Conservation (phyloP, 2,797 vertebrate species). For the Esox lucius region DNA sequence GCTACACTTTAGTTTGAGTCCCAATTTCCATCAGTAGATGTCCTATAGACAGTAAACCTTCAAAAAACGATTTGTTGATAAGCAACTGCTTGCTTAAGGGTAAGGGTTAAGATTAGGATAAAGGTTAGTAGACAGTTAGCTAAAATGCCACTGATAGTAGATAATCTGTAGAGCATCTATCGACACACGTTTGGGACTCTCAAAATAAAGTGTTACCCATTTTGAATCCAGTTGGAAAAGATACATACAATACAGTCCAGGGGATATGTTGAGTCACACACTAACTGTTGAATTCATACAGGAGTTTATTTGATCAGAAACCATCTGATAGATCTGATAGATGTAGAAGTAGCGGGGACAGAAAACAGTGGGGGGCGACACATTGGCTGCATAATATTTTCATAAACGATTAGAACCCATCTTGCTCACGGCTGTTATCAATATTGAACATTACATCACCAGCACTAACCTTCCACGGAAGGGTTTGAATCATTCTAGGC, state of each 20-base stretch:
- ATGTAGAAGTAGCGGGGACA: slow-evolving; percentile 41
- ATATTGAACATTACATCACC: slow-evolving; percentile 76
- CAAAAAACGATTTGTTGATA: too few relatives aligned
- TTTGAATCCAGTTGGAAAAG: not conserved
- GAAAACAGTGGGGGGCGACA: slow-evolving; percentile 34
- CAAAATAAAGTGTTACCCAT: not conserved
- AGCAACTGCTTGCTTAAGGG: too few relatives aligned
- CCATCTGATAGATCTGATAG: slow-evolving; percentile 55
- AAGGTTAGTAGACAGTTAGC: too few relatives aligned
- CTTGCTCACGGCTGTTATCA: slow-evolving; percentile 70
- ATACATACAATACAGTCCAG: not conserved
- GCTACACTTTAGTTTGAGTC: too few relatives aligned
- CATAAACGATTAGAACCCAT: slow-evolving; percentile 71
- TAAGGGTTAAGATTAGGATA: too few relatives aligned
- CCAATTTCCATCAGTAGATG: too few relatives aligned
- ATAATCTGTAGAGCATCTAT: too few relatives aligned
- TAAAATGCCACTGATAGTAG: too few relatives aligned
- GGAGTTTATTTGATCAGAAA: slow-evolving; percentile 47
- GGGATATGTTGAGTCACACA: not conserved
- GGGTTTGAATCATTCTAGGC: slow-evolving; percentile 36
- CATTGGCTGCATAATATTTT: slow-evolving; percentile 63
- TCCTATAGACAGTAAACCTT: too few relatives aligned
- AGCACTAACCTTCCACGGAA: slow-evolving; percentile 36
- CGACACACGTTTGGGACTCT: too few relatives aligned
- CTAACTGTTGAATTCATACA: slow-evolving; percentile 38